phyloP scores from a whole-genome alignment of 2,113 vertebrate species.

The Syngnathus scovelli region DNA sequence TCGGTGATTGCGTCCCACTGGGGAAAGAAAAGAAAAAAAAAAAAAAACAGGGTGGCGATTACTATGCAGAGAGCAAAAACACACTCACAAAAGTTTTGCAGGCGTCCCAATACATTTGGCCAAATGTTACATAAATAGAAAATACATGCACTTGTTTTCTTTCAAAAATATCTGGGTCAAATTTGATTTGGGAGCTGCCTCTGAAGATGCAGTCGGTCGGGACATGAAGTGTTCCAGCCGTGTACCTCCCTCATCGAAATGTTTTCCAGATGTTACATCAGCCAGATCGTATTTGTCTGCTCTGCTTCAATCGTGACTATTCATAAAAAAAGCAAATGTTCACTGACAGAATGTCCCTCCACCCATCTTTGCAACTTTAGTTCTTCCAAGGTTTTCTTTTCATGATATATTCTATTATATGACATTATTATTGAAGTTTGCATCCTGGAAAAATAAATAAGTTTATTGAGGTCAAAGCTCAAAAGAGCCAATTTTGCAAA shows the following conservation, averaged over 20 bases:
- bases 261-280: conserved; percentile 67
- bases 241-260: conserved; percentile 7
- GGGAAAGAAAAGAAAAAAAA: conserved; percentile 28
- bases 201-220: too few species aligned
- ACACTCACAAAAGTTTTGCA: too few species aligned
- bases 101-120: too few species aligned
- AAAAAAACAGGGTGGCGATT: neutral
- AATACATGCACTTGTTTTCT: too few species aligned
- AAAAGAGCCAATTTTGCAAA: neutral
- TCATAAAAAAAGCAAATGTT: conserved; percentile 48
- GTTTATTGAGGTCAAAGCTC: neutral
- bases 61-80: neutral
- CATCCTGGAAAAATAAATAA: too few species aligned
- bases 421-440: too few species aligned
- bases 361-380: conserved; percentile 6
- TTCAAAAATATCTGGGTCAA: too few species aligned
- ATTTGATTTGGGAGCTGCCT: too few species aligned
- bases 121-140: too few species aligned
- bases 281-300: conserved; percentile 45
- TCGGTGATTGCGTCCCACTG: conserved; percentile 99
- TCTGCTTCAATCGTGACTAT: conserved; percentile 38
- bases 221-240: conserved; percentile 6
- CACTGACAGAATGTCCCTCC: conserved; percentile 45
- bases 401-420: too few species aligned
- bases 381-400: too few species aligned